These are phyloP conservation scores for Salminus brasiliensis DNA, from an alignment of 2,113 vertebrate genomes.

Conservation along the genomic window DNA sequence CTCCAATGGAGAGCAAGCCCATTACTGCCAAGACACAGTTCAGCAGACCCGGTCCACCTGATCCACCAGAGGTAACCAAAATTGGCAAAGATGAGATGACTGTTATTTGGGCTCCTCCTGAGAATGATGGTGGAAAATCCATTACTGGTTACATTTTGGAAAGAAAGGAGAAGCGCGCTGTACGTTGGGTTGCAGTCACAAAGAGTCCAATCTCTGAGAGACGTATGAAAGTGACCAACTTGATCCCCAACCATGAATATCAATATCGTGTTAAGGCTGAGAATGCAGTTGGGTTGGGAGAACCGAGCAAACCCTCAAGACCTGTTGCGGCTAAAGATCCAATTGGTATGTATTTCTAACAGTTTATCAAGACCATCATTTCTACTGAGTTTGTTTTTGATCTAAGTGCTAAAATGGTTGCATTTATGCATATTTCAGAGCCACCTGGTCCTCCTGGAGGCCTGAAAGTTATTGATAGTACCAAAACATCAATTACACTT, in stretches of 20 bases:
- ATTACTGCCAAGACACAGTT: conserved; percentile 92
- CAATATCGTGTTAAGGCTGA: conserved; percentile 98
- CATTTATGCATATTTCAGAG: conserved; percentile 75
- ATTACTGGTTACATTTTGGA: conserved; percentile 97
- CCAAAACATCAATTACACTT: conserved; percentile 89
- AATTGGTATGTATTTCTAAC: conserved; percentile 81
- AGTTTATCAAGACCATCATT: neutral
- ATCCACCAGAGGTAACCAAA: conserved; percentile 92
- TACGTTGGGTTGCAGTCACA: conserved; percentile 92
- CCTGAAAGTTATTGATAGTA: conserved; percentile 93
- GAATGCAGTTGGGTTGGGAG: conserved; percentile 96
- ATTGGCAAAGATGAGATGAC: conserved; percentile 98
- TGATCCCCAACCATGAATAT: conserved; percentile 94
- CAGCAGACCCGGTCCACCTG: conserved; percentile 90
- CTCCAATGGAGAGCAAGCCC: conserved; percentile 89
- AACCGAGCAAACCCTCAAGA: conserved; percentile 93
- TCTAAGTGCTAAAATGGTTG: conserved; percentile 15
- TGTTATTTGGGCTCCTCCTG: conserved; percentile 96
- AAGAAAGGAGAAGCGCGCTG: conserved; percentile 90
- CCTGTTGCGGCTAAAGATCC: conserved; percentile 94
- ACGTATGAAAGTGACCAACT: conserved; percentile 91
- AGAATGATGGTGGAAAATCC: conserved; percentile 96
- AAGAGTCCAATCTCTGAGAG: conserved; percentile 95
- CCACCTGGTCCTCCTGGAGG: conserved; percentile 92
- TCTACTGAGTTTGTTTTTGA: neutral